A percentile compares a stretch with the other conserved stretches of the same genome.
Evolutionary conservation across 2,888 invertebrate genomes (phyloP).

Genomic region (Aporophyla lueneburgensis): DNA sequence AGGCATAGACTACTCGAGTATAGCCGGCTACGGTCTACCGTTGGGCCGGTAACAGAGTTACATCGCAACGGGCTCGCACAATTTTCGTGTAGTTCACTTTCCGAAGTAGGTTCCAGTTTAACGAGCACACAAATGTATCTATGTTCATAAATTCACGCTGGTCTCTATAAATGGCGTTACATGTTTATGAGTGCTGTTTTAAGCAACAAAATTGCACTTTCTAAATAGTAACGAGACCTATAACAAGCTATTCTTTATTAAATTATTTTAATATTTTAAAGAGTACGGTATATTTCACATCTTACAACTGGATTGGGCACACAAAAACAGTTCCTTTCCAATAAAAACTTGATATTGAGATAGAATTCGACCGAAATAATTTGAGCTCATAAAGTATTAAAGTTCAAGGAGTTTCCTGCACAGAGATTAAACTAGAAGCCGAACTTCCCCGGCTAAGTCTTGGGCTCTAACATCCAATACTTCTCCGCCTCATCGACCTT

Average conservation of each 20-base stretch:
- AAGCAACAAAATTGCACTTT: constrained; percentile 18
- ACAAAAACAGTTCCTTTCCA: background rate
- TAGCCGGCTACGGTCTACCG: background rate
- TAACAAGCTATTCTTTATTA: background rate
- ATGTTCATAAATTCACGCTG: constrained; percentile 1
- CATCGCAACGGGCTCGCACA: constrained; percentile 13
- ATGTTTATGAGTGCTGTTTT: constrained; percentile 20
- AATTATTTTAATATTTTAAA: too few relatives aligned
- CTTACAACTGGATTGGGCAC: too few relatives aligned
- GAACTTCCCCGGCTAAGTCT: constrained; percentile 32
- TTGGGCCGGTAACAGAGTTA: constrained; percentile 38
- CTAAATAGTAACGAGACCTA: constrained; percentile 1
- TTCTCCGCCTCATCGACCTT: constrained; percentile 33
- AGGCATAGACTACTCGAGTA: constrained; percentile 33
- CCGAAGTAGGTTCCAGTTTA: background rate
- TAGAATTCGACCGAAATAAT: constrained; percentile 7
- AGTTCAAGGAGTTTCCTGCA: background rate
- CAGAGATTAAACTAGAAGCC: constrained; percentile 23
- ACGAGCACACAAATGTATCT: background rate
- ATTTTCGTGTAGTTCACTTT: constrained; percentile 39
- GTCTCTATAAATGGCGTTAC: background rate
- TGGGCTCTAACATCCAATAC: constrained; percentile 21
- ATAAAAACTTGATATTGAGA: background rate
- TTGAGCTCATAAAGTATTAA: constrained; percentile 17
- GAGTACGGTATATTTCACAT: background rate